Base-by-base conservation (phyloP, 2,797 vertebrate species). In the Gila robusta region DNA sequence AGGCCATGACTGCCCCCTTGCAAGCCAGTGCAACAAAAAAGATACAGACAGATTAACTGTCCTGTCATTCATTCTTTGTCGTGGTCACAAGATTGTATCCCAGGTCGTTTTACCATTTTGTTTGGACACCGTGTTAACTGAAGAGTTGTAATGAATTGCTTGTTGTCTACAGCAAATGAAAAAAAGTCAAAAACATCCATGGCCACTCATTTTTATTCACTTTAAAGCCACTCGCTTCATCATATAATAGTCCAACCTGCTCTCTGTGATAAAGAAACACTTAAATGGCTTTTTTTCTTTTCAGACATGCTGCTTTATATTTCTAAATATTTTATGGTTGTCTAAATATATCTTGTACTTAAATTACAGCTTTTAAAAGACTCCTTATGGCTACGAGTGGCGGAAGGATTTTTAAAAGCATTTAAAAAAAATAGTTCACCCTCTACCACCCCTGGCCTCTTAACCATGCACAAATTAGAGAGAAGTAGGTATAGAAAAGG, bases 311-410 rank as follows among this genome's bases (percentile, higher is more conserved):
- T 83, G 54, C 52, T 78, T 41, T 79, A 72, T 66, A 37, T 79
- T 62, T 62, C 19, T 73, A 21, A 16, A 23, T 70, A 79, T 82
- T 83, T 78, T 85, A 79, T 85, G 37, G 73, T 35, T 37, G 69
- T 67, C 72, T 56, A 79, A 84, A 87, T 76, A 83, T 67, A 82
- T 78, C 26, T 8, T 79, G 78, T 62, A 49, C 71, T 83, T 82
- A 86, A 89, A 86, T 89, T 62, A 82, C 79, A 79, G 87, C 47
- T 87, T 84, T 89, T 74, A 82, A 84, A 73, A 79, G 32, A 44
- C 47, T 73, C 72, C 78, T 62, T 76, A 54, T 71, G 73, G 74
- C 81, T 79, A 49, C 3, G 70, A 56, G 28, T 71, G 59, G 69
- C 72, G 80, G 81, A 87, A 86, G 70, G 62, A 66, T 80, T 83